Evolutionary conservation across 2,797 vertebrate genomes (phyloP).

Genomic region (Pelodytes ibericus): DNA sequence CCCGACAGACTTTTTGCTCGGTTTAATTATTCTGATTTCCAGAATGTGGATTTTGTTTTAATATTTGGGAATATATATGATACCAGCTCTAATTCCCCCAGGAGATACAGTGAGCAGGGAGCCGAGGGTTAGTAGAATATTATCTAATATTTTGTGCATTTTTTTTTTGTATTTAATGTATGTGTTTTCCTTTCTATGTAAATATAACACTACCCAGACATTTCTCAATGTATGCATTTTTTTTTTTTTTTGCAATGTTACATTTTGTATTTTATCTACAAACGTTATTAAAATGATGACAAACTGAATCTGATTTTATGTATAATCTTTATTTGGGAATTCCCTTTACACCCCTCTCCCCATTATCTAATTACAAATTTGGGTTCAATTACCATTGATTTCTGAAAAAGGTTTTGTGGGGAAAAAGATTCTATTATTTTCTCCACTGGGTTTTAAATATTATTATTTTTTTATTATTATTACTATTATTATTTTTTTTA

Average conservation of each 20-base stretch:
- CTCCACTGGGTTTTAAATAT: too few relatives aligned
- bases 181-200: constrained; percentile 18
- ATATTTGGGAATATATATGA: constrained; percentile 53
- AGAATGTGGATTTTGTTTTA: constrained; percentile 46
- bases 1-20: constrained; percentile 52
- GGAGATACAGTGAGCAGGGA: constrained; percentile 57
- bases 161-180: constrained; percentile 58
- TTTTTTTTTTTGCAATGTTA: constrained; percentile 27
- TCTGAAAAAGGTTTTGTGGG: too few relatives aligned
- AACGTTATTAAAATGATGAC: constrained; percentile 11
- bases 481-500: too few relatives aligned
- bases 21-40: constrained; percentile 53
- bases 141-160: constrained; percentile 56
- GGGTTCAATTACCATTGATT: too few relatives aligned
- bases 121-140: constrained; percentile 67
- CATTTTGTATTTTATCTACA: constrained; percentile 52
- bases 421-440: too few relatives aligned
- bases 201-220: constrained; percentile 17
- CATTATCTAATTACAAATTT: too few relatives aligned
- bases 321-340: too few relatives aligned
- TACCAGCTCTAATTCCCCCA: constrained; percentile 49
- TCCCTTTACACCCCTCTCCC: too few relatives aligned
- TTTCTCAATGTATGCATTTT: constrained; percentile 13
- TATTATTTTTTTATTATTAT: too few relatives aligned
- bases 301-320: constrained; percentile 6